phyloP scores from a whole-genome alignment of 2,888 invertebrate species.

The Emmelina monodactyla region DNA sequence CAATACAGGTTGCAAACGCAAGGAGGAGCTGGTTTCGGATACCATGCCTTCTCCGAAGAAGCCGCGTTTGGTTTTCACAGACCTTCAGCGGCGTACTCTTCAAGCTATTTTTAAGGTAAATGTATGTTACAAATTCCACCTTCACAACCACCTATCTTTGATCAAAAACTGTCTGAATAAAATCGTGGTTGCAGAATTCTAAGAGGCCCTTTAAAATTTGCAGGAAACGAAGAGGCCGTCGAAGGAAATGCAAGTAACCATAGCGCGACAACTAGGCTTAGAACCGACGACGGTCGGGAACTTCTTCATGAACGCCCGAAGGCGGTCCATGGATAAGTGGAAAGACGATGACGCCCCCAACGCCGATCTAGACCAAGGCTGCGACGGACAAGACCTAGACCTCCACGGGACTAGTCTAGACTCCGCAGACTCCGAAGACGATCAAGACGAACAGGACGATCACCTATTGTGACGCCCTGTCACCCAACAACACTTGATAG shows the following conservation, averaged over 20 bases:
- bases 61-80: constrained; percentile 99
- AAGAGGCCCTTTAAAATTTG: no score
- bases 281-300: constrained; percentile 99
- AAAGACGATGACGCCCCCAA: constrained; percentile 88
- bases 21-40: constrained; percentile 88
- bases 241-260: constrained; percentile 99
- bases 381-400: constrained; percentile 61
- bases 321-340: constrained; percentile 98
- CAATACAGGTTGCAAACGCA: constrained; percentile 89
- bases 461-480: constrained; percentile 64
- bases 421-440: constrained; percentile 53
- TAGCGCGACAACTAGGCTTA: constrained; percentile 94
- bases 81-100: constrained; percentile 99
- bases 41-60: constrained; percentile 95
- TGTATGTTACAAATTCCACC: no score
- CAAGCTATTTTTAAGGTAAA: constrained; percentile 99
- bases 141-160: no score
- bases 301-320: constrained; percentile 99
- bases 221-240: constrained; percentile 99
- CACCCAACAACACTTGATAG: constrained; percentile 48
- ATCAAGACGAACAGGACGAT: constrained; percentile 51
- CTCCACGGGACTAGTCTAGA: constrained; percentile 49
- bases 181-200: no score
- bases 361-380: constrained; percentile 55
- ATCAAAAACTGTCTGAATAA: no score